Evolutionary conservation across 2,113 vertebrate species (phyloP), one percentile per base, ranked within the genome.

Genomic region (Ailuropoda melanoleuca): DNA sequence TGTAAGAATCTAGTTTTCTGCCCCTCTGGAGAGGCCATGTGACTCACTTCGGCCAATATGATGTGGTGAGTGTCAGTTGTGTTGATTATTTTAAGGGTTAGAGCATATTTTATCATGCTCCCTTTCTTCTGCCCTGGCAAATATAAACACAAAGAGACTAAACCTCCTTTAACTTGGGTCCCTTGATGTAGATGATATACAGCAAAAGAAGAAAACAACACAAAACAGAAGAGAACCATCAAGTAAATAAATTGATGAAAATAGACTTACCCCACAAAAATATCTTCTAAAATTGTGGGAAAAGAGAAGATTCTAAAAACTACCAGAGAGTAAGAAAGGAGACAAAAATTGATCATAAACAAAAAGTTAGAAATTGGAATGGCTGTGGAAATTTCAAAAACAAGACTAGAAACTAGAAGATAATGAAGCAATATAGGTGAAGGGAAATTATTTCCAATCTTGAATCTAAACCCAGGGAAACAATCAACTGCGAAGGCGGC

Each of bases 171-270:
- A 68, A 68, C 26, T 84, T 80, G 53, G 23, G 43, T 39, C 29
- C 17, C 55, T n/a, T 7, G 2, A 4, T 53, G 14, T 8, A 12
- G 43, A 43, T 23, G 11, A 39, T 31, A 82, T 10, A n/a, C 0
- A 19, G 9, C 4, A 53, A 87, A 60, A 50, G 23, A 12, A 50
- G 23, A 48, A n/a, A 31, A 55, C 18, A 46, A 43, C n/a, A 82
- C n/a, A 60, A 84, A 12, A 34, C 43, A 60, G 29, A 58, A 50
- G 6, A 92, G 80, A 93, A 86, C 1, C 55, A 64, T 70, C 39
- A 77, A 64, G 56, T 86, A 43, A 90, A 23, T 56, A 84, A 87
- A 37, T 66, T 17, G 68, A 88, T 31, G 3, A 88, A 96, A 87
- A 96, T 0, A 96, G 81, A 90, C 4, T 88, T 31, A 70, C 0